Evolutionary conservation across 2,888 invertebrate genomes (phyloP), one percentile per base, ranked within the genome.

Genomic region (Thumatha senex): DNA sequence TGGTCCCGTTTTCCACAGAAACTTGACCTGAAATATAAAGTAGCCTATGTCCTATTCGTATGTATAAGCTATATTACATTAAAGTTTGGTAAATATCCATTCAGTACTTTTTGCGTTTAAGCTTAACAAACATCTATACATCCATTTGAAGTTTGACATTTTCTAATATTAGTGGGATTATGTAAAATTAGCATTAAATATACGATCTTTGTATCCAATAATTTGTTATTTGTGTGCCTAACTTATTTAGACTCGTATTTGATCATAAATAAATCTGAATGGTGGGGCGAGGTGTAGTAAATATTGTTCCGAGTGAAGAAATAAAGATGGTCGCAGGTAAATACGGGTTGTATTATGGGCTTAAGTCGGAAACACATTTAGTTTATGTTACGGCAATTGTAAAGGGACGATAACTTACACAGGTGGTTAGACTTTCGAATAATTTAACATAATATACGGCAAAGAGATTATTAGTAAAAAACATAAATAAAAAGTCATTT

Each of bases 281-380:
- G 58, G 48, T 55, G 44, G 54, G 29, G 49, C 52, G 50, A 51
- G 54, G 50, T 58, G 57, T 61, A 61, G 66, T 69, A 74, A 78
- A 78, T 72, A 65, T 63, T 64, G 70, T 72, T 72, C 61, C 60
- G 42, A 67, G 61, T 70, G 69, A 70, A 72, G 67, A 72, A 79
- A 75, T 74, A 73, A 74, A 72, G 64, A 69, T 70, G 64, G 66
- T 59, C 61, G 61, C 63, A 69, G 68, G 69, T 71, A 77, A 74
- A 75, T 70, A 65, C 64, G 68, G 53, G 47, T 63, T 56, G 64
- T 67, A 64, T 67, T 63, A 67, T 63, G 61, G 68, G 57, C 57
- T 57, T 65, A 64, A 59, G 51, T 66, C 66, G 67, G 66, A 54
- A 59, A 67, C 64, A 72, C 68, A 76, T 71, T 71, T 70, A 70